Evolutionary conservation across 2,113 vertebrate species (phyloP), one percentile per base, ranked within the genome.

Genomic region (Struthio camelus): DNA sequence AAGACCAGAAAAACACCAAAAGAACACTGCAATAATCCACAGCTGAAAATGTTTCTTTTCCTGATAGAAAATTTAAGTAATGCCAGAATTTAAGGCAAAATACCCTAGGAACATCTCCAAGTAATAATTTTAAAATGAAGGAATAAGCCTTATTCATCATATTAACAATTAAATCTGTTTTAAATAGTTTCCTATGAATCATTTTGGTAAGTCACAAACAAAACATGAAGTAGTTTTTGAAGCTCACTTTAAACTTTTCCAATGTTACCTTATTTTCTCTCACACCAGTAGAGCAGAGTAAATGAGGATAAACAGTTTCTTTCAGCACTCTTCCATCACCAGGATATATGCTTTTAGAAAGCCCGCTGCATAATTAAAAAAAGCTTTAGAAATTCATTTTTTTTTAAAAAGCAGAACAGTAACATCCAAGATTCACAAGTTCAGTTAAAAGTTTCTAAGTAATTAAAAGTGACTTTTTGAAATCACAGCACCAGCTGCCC

Each of bases 401-500:
- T 42, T 89, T 95, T 89, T 48, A 83, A 91, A 85, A 97, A 97
- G 87, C 82, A 51, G 73, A 96, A 92, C 71, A 87, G 86, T 56
- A 97, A 90, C 67, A 65, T 89, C 78, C 72, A 95, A 93, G 84
- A 96, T 94, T 78, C 93, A 93, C 82, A 86, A 97, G 87, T 96
- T 95, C 58, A 94, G 95, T 97, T 97, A 96, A 94, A 97, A 97
- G 97, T 93, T 96, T 96, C 95, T 69, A 97, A 98, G 96, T 97
- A 98, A 98, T 98, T 97, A 97, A 95, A 97, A 96, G 96, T 66
- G 84, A 98, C 97, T 98, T 98, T 97, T 87, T 96, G 95, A 97
- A 98, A 97, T 93, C 93, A 87, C 94, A 92, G 98, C 97, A 98
- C 97, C 98, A 98, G 98, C 98, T 98, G 98, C 97, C 94, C 93